phyloP scores from a whole-genome alignment of 2,113 vertebrate species.

The Ptyas mucosa region DNA sequence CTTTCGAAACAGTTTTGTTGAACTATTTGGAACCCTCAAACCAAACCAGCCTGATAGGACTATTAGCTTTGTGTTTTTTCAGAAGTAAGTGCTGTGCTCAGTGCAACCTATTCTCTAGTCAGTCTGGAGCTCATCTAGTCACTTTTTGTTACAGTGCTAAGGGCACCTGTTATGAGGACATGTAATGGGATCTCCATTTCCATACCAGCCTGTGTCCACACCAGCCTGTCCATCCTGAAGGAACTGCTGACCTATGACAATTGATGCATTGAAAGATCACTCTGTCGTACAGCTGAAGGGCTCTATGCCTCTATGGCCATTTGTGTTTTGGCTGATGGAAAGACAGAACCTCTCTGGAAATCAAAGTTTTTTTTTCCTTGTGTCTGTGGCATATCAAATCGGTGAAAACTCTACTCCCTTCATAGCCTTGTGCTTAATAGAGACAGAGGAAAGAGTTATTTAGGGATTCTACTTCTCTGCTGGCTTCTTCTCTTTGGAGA shows the following conservation, averaged over 20 bases:
- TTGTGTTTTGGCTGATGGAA: not conserved
- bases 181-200: not conserved
- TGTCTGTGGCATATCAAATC: not conserved
- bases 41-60: not conserved
- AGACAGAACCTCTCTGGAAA: not conserved
- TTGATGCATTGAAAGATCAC: not conserved
- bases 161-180: not conserved
- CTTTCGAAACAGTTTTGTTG: slow-evolving; percentile 25
- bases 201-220: not conserved
- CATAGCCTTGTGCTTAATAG: not conserved
- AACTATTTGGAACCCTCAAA: not conserved
- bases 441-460: not conserved
- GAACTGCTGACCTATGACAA: not conserved
- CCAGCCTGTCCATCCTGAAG: not conserved
- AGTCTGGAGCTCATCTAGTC: not conserved
- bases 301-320: not conserved
- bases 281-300: not conserved
- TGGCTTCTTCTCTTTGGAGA: not conserved
- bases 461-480: not conserved
- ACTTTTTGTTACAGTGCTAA: not conserved
- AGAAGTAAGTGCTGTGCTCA: not conserved
- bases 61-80: not conserved
- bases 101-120: not conserved
- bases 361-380: not conserved
- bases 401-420: not conserved